These are phyloP conservation scores for Micropoecilia bifurca DNA, from an alignment of 2,797 vertebrate genomes.

Conservation along the genomic window DNA sequence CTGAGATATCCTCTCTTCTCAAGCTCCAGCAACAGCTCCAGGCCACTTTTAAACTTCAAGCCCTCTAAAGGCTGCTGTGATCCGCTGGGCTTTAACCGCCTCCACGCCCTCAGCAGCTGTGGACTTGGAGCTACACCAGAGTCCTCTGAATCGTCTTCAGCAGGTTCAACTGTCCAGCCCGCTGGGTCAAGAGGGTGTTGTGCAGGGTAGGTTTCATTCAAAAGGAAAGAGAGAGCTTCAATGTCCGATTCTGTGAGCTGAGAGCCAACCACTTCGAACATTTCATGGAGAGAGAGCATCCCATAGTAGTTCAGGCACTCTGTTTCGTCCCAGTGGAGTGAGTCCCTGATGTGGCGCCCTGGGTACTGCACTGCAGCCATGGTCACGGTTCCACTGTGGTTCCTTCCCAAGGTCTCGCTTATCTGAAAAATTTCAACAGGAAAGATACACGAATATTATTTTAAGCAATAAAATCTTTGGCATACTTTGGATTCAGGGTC, in stretches of 20 bases:
- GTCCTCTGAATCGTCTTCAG: conserved; percentile 52
- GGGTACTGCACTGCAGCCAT: conserved; percentile 72
- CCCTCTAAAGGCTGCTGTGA: conserved; percentile 41
- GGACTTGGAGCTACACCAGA: conserved; percentile 58
- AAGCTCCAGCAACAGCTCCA: conserved; percentile 87
- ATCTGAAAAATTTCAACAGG: conserved; percentile 18
- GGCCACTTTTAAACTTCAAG: conserved; percentile 82
- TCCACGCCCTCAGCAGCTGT: conserved; percentile 79
- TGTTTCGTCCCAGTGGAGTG: conserved; percentile 88
- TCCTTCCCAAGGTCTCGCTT: conserved; percentile 25
- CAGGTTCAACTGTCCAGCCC: conserved; percentile 77
- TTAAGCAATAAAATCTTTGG: background rate
- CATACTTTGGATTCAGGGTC: background rate
- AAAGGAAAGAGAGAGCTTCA: conserved; percentile 88
- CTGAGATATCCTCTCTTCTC: conserved; percentile 86
- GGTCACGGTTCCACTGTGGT: conserved; percentile 14
- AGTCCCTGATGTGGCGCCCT: conserved; percentile 63
- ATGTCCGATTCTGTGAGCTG: conserved; percentile 89
- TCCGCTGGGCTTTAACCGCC: conserved; percentile 51
- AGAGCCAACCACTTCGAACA: conserved; percentile 90
- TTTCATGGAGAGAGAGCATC: conserved; percentile 89
- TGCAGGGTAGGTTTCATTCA: conserved; percentile 83
- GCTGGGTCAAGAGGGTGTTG: conserved; percentile 82
- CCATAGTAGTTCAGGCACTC: conserved; percentile 90
- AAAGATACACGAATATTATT: background rate